Percentiles rank a stretch among this genome's conserved stretches.
phyloP scores from a whole-genome alignment of 2,888 invertebrate species.

The Graphium colonna region DNA sequence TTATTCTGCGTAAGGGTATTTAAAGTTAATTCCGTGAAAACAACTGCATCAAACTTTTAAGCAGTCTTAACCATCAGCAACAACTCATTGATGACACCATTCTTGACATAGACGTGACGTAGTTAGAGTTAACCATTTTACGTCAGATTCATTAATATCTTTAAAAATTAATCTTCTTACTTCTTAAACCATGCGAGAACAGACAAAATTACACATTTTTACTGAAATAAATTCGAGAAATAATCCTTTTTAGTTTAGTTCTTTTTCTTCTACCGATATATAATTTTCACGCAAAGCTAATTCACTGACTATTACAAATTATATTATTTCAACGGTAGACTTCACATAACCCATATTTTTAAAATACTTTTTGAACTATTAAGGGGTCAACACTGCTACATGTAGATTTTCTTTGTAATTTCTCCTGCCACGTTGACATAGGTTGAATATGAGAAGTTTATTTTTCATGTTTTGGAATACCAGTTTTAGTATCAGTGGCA shows the following conservation, averaged over 20 bases:
- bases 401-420: constrained; percentile 17
- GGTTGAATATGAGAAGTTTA: constrained; percentile 5
- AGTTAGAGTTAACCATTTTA: no score
- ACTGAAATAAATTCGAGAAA: constrained; percentile 11
- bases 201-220: constrained; percentile 24
- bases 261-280: constrained; percentile 14
- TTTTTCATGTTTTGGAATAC: constrained; percentile 10
- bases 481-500: constrained; percentile 12
- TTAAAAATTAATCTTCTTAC: constrained; percentile 21
- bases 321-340: constrained; percentile 19
- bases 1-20: constrained; percentile 25
- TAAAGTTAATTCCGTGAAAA: constrained; percentile 25
- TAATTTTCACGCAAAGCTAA: background rate
- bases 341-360: constrained; percentile 17
- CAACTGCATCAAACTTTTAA: constrained; percentile 24
- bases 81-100: constrained; percentile 27
- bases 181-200: constrained; percentile 21
- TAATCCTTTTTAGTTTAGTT: constrained; percentile 16
- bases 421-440: constrained; percentile 14
- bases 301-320: background rate
- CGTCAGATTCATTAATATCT: constrained; percentile 26
- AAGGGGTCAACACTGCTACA: constrained; percentile 15
- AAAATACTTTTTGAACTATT: constrained; percentile 9
- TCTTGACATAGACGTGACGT: constrained; percentile 24
- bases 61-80: constrained; percentile 26